These are phyloP conservation scores for Formica exsecta DNA, from an alignment of 1,140 invertebrate species.

Conservation along the genomic window DNA sequence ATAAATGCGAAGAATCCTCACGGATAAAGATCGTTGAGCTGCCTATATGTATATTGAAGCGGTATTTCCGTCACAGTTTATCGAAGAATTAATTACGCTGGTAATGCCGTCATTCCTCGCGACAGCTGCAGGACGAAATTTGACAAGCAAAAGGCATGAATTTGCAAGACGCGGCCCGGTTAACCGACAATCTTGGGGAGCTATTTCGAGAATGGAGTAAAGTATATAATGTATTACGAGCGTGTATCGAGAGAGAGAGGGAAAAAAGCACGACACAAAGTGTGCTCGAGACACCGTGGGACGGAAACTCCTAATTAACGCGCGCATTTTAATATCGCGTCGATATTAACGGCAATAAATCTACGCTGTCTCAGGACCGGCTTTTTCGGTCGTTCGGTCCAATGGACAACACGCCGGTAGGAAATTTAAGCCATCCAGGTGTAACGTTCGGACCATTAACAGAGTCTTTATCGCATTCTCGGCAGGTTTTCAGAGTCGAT, in stretches of 20 bases:
- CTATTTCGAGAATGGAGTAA: slow-evolving; percentile 38
- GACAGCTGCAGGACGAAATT: slow-evolving; percentile 48
- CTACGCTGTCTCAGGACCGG: slow-evolving; percentile 15
- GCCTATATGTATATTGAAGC: not conserved
- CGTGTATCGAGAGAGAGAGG: not conserved
- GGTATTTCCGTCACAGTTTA: slow-evolving; percentile 52
- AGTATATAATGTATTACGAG: slow-evolving; percentile 34
- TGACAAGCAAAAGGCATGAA: slow-evolving; percentile 42
- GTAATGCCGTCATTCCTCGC: slow-evolving; percentile 27
- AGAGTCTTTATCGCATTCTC: slow-evolving; percentile 11
- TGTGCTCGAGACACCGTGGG: not conserved
- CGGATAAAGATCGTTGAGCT: not conserved
- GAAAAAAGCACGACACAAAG: not conserved
- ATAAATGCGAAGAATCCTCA: not conserved
- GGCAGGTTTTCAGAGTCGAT: not conserved
- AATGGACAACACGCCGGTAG: not conserved
- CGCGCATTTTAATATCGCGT: slow-evolving; percentile 34
- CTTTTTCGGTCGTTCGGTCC: not conserved
- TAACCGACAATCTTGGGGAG: slow-evolving; percentile 35
- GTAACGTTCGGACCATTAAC: slow-evolving; percentile 39
- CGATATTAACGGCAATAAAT: slow-evolving; percentile 56
- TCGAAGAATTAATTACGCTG: slow-evolving; percentile 58
- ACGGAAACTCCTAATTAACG: slow-evolving; percentile 41
- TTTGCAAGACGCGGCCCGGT: slow-evolving; percentile 41
- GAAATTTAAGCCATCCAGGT: slow-evolving; percentile 40